phyloP scores from a whole-genome alignment of 2,113 vertebrate species.

The Perccottus glenii region DNA sequence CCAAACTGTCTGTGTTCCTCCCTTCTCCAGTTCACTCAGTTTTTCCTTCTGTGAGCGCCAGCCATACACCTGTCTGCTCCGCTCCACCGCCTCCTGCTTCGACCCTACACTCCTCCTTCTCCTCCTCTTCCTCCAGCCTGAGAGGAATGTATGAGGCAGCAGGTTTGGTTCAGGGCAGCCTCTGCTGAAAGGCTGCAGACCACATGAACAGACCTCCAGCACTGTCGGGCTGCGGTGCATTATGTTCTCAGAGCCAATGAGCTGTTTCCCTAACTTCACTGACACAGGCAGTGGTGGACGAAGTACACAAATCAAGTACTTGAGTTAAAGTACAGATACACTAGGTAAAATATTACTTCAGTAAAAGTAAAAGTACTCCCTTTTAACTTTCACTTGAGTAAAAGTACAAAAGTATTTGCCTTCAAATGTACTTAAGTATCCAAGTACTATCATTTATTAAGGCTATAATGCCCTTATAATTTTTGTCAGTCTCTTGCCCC shows the following conservation, averaged over 20 bases:
- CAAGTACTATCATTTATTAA: no score
- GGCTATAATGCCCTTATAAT: no score
- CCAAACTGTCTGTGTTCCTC: conserved; percentile 2
- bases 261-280: background rate
- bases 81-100: conserved; percentile 1
- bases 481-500: no score
- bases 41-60: conserved; percentile 44
- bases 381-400: no score
- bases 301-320: no score
- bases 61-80: conserved; percentile 48
- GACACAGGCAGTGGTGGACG: no score
- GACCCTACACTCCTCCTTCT: background rate
- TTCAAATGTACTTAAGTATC: no score
- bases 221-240: conserved; percentile 6
- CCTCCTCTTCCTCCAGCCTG: conserved; percentile 19
- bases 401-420: no score
- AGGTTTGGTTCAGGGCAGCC: conserved; percentile 57
- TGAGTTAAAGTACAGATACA: no score
- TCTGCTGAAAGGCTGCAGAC: conserved; percentile 48
- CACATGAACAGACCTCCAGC: conserved; percentile 61
- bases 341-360: no score
- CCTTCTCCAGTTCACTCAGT: conserved; percentile 24
- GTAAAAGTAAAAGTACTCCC: no score
- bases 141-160: conserved; percentile 73
- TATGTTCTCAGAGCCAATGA: conserved; percentile 35